These are phyloP conservation scores for Dendrocincla fuliginosa DNA, from an alignment of 2,797 vertebrate species.

Conservation along the genomic window DNA sequence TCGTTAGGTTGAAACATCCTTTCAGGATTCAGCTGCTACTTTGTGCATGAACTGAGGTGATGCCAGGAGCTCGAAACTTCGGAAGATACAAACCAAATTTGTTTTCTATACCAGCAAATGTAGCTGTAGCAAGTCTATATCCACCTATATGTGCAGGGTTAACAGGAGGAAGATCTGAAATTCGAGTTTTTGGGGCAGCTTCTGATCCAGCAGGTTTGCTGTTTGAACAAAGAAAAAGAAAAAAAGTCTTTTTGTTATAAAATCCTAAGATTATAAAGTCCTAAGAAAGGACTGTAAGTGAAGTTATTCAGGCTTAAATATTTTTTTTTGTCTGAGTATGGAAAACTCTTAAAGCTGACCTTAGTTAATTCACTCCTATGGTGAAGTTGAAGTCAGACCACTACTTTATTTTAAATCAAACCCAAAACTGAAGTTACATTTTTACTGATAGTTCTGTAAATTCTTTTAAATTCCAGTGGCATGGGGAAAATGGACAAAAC, in stretches of 20 bases:
- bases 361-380: background rate
- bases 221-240: slow-evolving; percentile 50
- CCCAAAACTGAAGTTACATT: background rate
- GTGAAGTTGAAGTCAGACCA: background rate
- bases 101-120: slow-evolving; percentile 94
- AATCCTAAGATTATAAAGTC: too few relatives aligned
- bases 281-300: background rate
- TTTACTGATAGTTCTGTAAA: background rate
- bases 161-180: slow-evolving; percentile 86
- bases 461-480: background rate
- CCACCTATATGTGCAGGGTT: slow-evolving; percentile 91
- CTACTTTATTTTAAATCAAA: background rate
- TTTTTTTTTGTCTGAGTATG: background rate
- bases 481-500: background rate
- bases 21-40: slow-evolving; percentile 73
- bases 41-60: slow-evolving; percentile 72
- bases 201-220: slow-evolving; percentile 87
- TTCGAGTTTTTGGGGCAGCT: slow-evolving; percentile 88
- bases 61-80: slow-evolving; percentile 84
- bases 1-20: background rate
- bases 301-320: background rate
- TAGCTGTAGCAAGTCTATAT: slow-evolving; percentile 93
- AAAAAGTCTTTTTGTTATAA: background rate
- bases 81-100: slow-evolving; percentile 96
- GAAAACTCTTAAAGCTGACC: background rate